A percentile compares a stretch with the other conserved stretches of the same genome.
These are phyloP conservation scores for Buphagus erythrorhynchus DNA, from an alignment of 2,797 vertebrate genomes.

Conservation along the genomic window DNA sequence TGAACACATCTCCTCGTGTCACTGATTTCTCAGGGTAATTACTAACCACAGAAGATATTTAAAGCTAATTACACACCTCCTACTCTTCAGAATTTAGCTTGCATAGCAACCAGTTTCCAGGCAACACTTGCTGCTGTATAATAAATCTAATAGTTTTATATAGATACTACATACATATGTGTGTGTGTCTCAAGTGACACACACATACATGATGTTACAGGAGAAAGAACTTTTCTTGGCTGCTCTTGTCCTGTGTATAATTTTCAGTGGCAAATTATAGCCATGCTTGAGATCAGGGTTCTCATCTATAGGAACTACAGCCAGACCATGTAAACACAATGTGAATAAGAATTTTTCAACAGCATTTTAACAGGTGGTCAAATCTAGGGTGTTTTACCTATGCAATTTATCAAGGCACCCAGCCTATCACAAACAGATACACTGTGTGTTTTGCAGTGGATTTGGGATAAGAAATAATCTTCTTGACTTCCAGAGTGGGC, in stretches of 20 bases:
- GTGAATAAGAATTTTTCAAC: neutral
- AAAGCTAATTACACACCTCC: slow-evolving; percentile 83
- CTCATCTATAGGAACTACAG: neutral
- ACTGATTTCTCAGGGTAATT: slow-evolving; percentile 75
- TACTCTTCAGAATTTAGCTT: slow-evolving; percentile 79
- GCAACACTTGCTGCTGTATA: slow-evolving; percentile 74
- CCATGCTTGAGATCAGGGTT: neutral
- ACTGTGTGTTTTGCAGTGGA: neutral
- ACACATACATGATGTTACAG: neutral
- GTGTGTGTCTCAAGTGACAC: neutral
- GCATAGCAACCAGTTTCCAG: slow-evolving; percentile 80
- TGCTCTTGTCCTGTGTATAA: neutral
- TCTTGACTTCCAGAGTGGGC: neutral
- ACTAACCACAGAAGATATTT: slow-evolving; percentile 81
- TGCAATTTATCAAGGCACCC: neutral
- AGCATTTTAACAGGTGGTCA: neutral
- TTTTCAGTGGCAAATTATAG: neutral
- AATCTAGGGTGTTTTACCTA: neutral
- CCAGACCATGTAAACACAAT: neutral
- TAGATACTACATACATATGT: slow-evolving; percentile 32
- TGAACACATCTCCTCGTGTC: slow-evolving; percentile 57
- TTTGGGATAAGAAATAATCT: neutral
- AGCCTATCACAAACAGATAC: neutral
- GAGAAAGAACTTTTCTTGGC: neutral
- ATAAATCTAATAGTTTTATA: slow-evolving; percentile 73